Percentiles rank a stretch among this genome's conserved stretches.
These are phyloP conservation scores for Yponomeuta cagnagella DNA, from an alignment of 2,888 invertebrate species.

Conservation along the genomic window DNA sequence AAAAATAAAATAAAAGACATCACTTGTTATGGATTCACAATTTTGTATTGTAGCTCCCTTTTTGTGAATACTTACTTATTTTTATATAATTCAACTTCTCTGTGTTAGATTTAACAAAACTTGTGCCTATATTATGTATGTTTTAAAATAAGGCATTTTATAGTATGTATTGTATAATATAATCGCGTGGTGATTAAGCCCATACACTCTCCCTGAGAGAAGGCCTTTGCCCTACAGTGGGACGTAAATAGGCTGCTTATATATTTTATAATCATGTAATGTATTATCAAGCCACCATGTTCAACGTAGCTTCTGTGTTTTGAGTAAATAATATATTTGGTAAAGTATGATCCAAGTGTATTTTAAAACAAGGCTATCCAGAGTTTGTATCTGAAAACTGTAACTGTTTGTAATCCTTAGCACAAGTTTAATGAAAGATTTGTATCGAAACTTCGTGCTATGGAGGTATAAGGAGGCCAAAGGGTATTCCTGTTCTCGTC, in stretches of 20 bases:
- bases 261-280: not conserved
- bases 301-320: not conserved
- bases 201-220: too few species aligned
- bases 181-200: too few species aligned
- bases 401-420: too few species aligned
- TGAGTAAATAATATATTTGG: not conserved
- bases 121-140: conserved; percentile 38
- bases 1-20: conserved; percentile 9
- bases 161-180: not conserved
- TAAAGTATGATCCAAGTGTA: not conserved
- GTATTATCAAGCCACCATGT: not conserved
- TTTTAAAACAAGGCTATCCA: not conserved
- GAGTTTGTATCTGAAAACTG: not conserved
- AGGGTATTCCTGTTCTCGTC: not conserved
- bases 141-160: not conserved
- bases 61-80: not conserved
- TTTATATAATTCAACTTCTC: conserved; percentile 12
- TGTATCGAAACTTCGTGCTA: too few species aligned
- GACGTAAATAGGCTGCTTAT: too few species aligned
- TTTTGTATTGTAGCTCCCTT: conserved; percentile 7
- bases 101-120: conserved; percentile 40
- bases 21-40: conserved; percentile 25
- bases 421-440: too few species aligned
- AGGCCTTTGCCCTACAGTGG: too few species aligned
- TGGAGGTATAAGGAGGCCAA: too few species aligned